Conservation (phyloP, 2,113 vertebrate species). For the Ramphastos sulfuratus region DNA sequence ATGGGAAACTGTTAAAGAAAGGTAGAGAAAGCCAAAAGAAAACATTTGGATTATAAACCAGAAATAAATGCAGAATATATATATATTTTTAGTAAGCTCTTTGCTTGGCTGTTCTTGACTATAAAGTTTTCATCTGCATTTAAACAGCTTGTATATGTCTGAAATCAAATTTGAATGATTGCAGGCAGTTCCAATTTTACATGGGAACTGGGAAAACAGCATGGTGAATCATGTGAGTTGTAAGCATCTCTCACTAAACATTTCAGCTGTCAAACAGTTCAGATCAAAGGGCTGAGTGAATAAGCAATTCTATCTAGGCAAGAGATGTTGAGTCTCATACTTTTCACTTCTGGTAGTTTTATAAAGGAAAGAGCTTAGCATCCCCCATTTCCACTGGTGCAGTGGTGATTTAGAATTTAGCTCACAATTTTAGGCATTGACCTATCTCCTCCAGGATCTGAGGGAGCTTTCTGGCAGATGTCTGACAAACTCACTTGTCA, state of each 20-base stretch:
- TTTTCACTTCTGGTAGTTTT: not conserved
- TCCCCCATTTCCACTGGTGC: fast-evolving
- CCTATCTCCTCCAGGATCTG: not conserved
- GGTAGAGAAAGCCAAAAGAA: not conserved
- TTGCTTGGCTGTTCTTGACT: constrained; percentile 31
- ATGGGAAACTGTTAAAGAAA: not conserved
- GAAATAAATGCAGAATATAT: not conserved
- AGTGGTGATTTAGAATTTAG: no score
- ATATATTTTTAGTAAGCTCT: constrained; percentile 35
- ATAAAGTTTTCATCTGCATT: constrained; percentile 64
- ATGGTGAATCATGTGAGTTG: not conserved
- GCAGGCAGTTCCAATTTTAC: constrained; percentile 24
- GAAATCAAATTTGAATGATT: constrained; percentile 54
- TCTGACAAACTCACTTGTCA: not conserved
- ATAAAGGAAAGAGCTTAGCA: not conserved
- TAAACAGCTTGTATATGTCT: not conserved
- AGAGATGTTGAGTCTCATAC: not conserved
- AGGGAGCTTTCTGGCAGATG: not conserved
- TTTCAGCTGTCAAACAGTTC: not conserved
- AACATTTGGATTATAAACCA: constrained; percentile 5
- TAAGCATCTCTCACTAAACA: not conserved
- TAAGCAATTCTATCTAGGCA: not conserved
- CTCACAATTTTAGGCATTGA: not conserved
- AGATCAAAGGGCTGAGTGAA: not conserved
- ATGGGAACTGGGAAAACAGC: not conserved